Evolutionary conservation across 2,113 vertebrate species (phyloP), one percentile per base, ranked within the genome.

Genomic region (Zosterops pallidus): DNA sequence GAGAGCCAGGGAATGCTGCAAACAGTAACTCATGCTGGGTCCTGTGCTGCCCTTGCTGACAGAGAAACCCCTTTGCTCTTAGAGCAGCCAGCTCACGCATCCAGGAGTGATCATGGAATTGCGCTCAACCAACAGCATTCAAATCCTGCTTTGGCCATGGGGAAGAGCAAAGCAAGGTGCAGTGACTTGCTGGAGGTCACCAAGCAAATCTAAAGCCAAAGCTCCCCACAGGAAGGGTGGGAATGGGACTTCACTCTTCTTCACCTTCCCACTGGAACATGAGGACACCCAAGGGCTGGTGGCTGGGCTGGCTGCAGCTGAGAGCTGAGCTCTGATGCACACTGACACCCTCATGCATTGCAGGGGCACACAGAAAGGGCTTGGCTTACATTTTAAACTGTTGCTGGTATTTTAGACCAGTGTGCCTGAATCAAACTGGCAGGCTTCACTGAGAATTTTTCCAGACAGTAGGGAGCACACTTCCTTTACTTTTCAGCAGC

Each of bases 401-500:
- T 31, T 72, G 29, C n/a, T 85, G 20, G 8, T 59, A 15, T 69
- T 89, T 89, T 52, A 91, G 59, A 52, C 17, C 47, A 42, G 9
- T 5, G 28, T 46, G 53, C 50, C 65, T 62, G 22, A 80, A 41
- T 52, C 47, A 52, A 50, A 37, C 87, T 18, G 60, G 21, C 56
- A 72, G 39, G 26, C 56, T 83, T 55, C 75, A 55, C 70, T 52
- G 42, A 86, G 64, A 64, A 29, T 28, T 67, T 74, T 86, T 80
- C 39, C 55, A 81, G 87, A 90, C 93, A 86, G 90, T 67, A 96
- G 96, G 88, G 96, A 94, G 94, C 93, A 94, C 82, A 92, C 79
- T 94, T 90, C 68, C 82, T 93, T 74, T 67, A 95, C 77, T 93
- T 96, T 96, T 95, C 83, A 68, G 64, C 85, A 81, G 55, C 85